These are phyloP conservation scores for Yponomeuta plumbellus DNA, from an alignment of 2,888 invertebrate species.

Conservation along the genomic window DNA sequence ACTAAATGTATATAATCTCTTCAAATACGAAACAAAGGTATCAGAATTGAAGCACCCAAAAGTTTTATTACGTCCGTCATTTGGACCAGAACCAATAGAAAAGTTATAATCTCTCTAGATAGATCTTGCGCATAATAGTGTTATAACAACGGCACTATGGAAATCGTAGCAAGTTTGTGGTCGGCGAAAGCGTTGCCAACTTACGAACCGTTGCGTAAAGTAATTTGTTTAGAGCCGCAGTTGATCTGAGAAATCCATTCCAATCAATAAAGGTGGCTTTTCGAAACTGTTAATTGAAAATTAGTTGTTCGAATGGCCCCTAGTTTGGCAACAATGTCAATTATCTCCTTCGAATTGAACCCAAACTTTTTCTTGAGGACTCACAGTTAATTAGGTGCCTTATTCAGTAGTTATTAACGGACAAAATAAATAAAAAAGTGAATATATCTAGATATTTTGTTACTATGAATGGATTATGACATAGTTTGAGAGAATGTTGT, in stretches of 20 bases:
- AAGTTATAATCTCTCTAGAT: neutral
- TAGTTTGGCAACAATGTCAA: neutral
- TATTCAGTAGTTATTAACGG: neutral
- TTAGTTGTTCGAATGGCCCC: neutral
- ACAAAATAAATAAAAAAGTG: too few relatives aligned
- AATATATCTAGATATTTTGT: too few relatives aligned
- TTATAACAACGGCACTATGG: neutral
- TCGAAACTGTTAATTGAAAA: constrained; percentile 4
- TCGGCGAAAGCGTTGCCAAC: constrained; percentile 42
- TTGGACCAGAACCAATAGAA: neutral
- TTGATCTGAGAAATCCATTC: constrained; percentile 7
- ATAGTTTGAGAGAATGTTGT: too few relatives aligned
- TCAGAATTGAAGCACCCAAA: neutral
- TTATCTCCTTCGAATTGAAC: neutral
- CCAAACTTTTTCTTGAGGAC: neutral
- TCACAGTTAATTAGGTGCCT: neutral
- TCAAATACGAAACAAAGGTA: too few relatives aligned
- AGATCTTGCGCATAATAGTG: constrained; percentile 10
- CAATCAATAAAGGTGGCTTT: constrained; percentile 6
- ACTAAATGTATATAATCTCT: too few relatives aligned
- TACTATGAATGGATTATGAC: too few relatives aligned
- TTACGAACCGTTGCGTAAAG: constrained; percentile 38
- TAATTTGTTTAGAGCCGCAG: constrained; percentile 25
- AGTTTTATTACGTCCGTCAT: neutral
- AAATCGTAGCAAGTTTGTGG: constrained; percentile 30